Percentiles rank a stretch among this genome's conserved stretches.
Evolutionary conservation across 2,888 invertebrate species (phyloP).

Genomic region (Hydrotaea diabolus): DNA sequence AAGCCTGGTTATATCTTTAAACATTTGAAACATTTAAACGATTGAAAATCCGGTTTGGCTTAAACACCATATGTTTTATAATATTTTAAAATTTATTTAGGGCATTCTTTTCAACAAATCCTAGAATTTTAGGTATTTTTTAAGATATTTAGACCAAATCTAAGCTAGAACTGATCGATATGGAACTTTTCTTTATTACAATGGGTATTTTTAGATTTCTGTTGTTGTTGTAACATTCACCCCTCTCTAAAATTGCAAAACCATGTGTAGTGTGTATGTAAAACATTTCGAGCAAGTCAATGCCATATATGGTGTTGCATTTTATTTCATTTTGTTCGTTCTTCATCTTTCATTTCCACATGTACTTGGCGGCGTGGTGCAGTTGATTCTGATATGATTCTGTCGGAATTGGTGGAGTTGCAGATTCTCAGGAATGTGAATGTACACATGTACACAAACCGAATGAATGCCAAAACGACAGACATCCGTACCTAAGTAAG

Average conservation of each 20-base stretch:
- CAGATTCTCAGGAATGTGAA: slow-evolving; percentile 66
- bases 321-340: neutral
- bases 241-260: neutral
- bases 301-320: slow-evolving; percentile 20
- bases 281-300: slow-evolving; percentile 23
- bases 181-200: too few relatives aligned
- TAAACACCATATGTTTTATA: too few relatives aligned
- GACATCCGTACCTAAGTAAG: neutral
- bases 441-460: slow-evolving; percentile 52
- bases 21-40: too few relatives aligned
- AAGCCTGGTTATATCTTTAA: too few relatives aligned
- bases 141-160: too few relatives aligned
- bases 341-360: neutral
- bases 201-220: neutral
- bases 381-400: slow-evolving; percentile 14
- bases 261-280: too few relatives aligned
- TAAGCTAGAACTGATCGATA: too few relatives aligned
- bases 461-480: slow-evolving; percentile 25
- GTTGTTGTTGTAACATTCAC: neutral
- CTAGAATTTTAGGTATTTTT: too few relatives aligned
- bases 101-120: too few relatives aligned
- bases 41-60: too few relatives aligned
- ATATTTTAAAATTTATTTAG: too few relatives aligned
- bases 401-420: slow-evolving; percentile 46
- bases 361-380: neutral